Evolutionary conservation across 1,140 invertebrate species (phyloP), one percentile per base, ranked within the genome.

Genomic region (Medauroidea extradentata): DNA sequence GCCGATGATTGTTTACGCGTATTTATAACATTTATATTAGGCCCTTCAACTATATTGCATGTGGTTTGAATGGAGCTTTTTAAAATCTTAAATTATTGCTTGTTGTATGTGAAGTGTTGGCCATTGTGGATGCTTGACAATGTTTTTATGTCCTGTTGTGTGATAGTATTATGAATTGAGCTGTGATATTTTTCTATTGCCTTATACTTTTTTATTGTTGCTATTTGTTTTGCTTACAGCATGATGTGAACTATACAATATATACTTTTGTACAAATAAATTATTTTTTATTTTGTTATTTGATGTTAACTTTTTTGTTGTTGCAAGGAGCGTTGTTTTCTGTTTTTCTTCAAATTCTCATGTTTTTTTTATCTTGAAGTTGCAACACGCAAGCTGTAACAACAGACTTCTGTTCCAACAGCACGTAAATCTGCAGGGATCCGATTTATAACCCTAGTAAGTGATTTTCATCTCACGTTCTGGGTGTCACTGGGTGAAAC

Each of bases 341-440:
- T 73, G 63, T 71, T 74, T 54, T 72, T 74, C 67, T 76, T 76
- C 74, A 75, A 75, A 75, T 74, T 77, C 76, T 71, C 75, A 77
- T 77, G 76, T 77, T 75, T 75, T 72, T 76, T 77, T 71, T 72
- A 72, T 71, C 68, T 73, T 73, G 73, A 75, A 77, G 75, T 73
- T 74, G 71, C 65, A 73, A 73, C 76, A 76, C 76, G 76, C 76
- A 74, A 73, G 75, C 73, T 75, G 74, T 77, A 75, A 77, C 72
- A 77, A 76, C 75, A 77, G 76, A 74, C 75, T 69, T 73, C 67
- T 77, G 75, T 75, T 77, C 73, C 75, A 77, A 59, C 75, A 74
- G 64, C 75, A 76, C 69, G 73, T 77, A 70, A 77, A 77, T 65
- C 74, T 76, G 75, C 74, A 76, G 75, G 75, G 75, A 73, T 73